Conservation (phyloP, 2,888 invertebrate species). For the Luperina testacea region DNA sequence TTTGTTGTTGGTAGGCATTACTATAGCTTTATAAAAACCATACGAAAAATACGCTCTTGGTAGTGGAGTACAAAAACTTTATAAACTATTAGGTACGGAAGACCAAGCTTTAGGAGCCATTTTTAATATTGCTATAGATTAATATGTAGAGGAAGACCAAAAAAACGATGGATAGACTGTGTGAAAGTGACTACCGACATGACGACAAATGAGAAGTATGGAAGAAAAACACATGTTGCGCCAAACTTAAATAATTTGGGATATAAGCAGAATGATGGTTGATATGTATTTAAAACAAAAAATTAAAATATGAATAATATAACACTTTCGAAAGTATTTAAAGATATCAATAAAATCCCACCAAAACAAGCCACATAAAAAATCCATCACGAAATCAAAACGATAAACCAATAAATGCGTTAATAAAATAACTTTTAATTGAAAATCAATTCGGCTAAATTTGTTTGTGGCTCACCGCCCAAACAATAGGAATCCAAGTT, state of each 20-base stretch:
- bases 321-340: not conserved
- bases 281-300: too few relatives aligned
- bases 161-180: not conserved
- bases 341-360: not conserved
- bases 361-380: not conserved
- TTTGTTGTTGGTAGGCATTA: too few relatives aligned
- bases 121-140: not conserved
- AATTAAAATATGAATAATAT: not conserved
- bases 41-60: not conserved
- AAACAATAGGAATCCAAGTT: slow-evolving; percentile 51
- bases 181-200: too few relatives aligned
- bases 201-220: too few relatives aligned
- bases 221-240: too few relatives aligned
- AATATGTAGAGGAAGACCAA: not conserved
- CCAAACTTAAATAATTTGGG: too few relatives aligned
- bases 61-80: not conserved
- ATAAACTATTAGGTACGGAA: too few relatives aligned
- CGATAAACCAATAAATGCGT: not conserved
- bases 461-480: slow-evolving; percentile 43
- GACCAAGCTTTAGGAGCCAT: not conserved
- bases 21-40: not conserved
- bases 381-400: not conserved
- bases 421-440: slow-evolving; percentile 45
- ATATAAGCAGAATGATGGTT: too few relatives aligned
- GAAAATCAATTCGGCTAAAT: slow-evolving; percentile 48